These are phyloP conservation scores for Delphinapterus leucas DNA, from an alignment of 2,113 vertebrate species.

Conservation along the genomic window DNA sequence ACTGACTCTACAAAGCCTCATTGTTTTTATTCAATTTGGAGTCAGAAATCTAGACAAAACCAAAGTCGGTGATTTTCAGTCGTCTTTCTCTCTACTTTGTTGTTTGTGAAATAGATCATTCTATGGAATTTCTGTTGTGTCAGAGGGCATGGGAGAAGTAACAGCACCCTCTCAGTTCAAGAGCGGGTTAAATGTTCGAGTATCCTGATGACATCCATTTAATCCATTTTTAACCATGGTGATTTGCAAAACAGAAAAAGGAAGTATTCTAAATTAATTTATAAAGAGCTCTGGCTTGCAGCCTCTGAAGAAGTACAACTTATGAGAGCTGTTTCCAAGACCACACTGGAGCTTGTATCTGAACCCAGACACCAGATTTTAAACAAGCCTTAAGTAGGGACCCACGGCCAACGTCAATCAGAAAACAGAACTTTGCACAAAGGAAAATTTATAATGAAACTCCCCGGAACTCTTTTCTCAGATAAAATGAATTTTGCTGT, in stretches of 20 bases:
- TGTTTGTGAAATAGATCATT: not conserved
- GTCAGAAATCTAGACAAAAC: not conserved
- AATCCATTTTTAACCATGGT: not conserved
- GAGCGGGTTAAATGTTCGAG: not conserved
- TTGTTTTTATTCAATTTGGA: not conserved
- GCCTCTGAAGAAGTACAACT: not conserved
- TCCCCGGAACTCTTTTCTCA: not conserved
- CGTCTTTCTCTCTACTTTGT: too few relatives aligned
- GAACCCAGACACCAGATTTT: not conserved
- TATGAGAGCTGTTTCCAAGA: not conserved
- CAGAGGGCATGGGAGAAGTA: not conserved
- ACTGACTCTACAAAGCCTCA: accelerated
- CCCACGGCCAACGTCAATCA: accelerated
- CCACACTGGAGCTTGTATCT: accelerated
- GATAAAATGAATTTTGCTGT: too few relatives aligned
- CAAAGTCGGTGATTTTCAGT: accelerated
- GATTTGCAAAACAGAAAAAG: not conserved
- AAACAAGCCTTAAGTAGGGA: accelerated
- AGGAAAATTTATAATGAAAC: too few relatives aligned
- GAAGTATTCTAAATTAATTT: conserved; percentile 8
- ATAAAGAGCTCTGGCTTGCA: not conserved
- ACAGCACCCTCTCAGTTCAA: not conserved
- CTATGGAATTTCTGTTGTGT: accelerated
- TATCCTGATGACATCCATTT: not conserved
- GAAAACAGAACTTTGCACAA: not conserved